phyloP scores from a whole-genome alignment of 2,888 invertebrate species.

The Ctenicera cuprea region DNA sequence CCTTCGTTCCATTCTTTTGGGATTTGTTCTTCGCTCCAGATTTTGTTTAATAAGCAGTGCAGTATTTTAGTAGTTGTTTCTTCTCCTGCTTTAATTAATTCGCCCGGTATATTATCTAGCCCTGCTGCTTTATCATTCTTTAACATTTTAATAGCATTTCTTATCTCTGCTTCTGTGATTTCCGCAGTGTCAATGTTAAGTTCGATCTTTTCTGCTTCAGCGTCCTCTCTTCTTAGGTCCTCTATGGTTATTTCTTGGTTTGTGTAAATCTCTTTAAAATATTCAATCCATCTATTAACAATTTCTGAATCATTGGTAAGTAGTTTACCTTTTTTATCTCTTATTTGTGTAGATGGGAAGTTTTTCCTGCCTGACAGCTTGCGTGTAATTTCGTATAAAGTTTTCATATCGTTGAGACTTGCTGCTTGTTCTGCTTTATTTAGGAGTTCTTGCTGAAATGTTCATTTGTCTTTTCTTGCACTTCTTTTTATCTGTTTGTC shows the following conservation, averaged over 20 bases:
- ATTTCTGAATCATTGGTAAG: neutral
- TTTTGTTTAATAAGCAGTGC: conserved; percentile 7
- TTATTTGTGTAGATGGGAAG: conserved; percentile 6
- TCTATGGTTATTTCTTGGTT: neutral
- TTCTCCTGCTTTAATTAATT: conserved; percentile 4
- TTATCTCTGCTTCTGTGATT: neutral
- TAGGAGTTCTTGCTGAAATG: neutral
- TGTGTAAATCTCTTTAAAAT: conserved; percentile 5
- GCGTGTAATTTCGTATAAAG: neutral
- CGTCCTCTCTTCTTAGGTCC: neutral
- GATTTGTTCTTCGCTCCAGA: neutral
- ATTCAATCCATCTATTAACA: conserved; percentile 1
- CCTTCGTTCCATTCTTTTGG: conserved; percentile 7
- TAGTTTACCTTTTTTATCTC: neutral
- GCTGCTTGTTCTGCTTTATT: conserved; percentile 8
- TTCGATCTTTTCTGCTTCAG: neutral
- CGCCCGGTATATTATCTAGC: conserved; percentile 7
- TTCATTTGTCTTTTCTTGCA: conserved; percentile 7
- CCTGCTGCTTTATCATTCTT: neutral
- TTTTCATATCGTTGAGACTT: neutral
- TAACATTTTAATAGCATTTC: neutral
- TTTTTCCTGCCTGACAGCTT: conserved; percentile 8
- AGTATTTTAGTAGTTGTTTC: neutral
- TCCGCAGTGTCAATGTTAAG: no score
- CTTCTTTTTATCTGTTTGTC: conserved; percentile 1